These are phyloP conservation scores for Carassius gibelio DNA, from an alignment of 2,113 vertebrate species.

Conservation along the genomic window DNA sequence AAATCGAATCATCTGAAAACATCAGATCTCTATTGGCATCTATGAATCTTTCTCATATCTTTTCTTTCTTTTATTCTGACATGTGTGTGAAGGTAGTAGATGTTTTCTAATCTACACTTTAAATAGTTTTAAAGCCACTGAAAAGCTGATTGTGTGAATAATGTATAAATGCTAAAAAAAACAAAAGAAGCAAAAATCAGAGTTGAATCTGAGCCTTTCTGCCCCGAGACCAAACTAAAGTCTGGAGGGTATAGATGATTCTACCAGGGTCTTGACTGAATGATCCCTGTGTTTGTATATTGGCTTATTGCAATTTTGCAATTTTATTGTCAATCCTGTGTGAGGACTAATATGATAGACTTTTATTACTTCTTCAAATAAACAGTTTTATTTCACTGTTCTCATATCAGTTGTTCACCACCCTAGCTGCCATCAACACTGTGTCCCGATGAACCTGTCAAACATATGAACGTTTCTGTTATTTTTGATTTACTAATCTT, in stretches of 20 bases:
- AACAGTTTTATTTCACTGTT: constrained; percentile 43
- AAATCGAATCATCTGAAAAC: constrained; percentile 9
- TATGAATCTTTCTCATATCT: constrained; percentile 54
- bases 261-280: constrained; percentile 55
- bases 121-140: constrained; percentile 75
- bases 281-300: constrained; percentile 71
- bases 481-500: constrained; percentile 73
- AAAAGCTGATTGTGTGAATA: constrained; percentile 78
- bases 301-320: constrained; percentile 61
- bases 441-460: constrained; percentile 58
- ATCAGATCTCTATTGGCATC: not conserved
- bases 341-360: constrained; percentile 1
- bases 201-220: constrained; percentile 74
- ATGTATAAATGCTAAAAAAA: constrained; percentile 72
- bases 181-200: constrained; percentile 56
- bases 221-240: constrained; percentile 58
- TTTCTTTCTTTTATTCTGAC: constrained; percentile 50
- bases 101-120: constrained; percentile 58
- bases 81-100: constrained; percentile 75
- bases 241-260: constrained; percentile 60
- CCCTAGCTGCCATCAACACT: constrained; percentile 60
- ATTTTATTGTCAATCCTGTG: constrained; percentile 37
- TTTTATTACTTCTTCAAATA: constrained; percentile 55
- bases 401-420: constrained; percentile 49
- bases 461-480: constrained; percentile 54